A percentile compares a stretch with the other conserved stretches of the same genome.
phyloP scores from a whole-genome alignment of 2,797 vertebrate species.

The Zenarchopterus dispar region DNA sequence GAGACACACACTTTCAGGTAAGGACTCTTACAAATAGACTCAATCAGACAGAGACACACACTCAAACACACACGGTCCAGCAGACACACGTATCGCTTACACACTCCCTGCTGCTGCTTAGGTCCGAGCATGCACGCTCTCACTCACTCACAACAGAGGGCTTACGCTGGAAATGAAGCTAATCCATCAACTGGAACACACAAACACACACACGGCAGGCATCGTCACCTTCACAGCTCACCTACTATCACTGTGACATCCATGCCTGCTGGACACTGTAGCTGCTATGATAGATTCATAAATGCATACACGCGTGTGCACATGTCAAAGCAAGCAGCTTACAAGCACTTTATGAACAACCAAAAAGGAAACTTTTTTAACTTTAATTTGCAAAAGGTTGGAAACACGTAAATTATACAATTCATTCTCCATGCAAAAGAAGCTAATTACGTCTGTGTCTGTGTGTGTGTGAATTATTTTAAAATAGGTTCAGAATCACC shows the following conservation, averaged over 20 bases:
- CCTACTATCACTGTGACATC: constrained; percentile 70
- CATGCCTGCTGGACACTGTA: constrained; percentile 67
- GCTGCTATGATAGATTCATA: constrained; percentile 63
- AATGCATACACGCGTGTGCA: constrained; percentile 21
- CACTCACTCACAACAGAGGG: constrained; percentile 69
- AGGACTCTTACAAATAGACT: constrained; percentile 55
- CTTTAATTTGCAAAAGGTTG: too few species aligned
- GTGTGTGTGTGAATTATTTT: too few species aligned
- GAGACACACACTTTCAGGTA: constrained; percentile 44
- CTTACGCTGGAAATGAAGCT: constrained; percentile 81
- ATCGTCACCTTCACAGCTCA: constrained; percentile 79
- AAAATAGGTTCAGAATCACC: too few species aligned
- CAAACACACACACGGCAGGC: constrained; percentile 47
- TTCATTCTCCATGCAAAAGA: too few species aligned
- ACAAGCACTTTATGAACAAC: not conserved
- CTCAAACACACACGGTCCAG: constrained; percentile 65
- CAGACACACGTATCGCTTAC: constrained; percentile 75
- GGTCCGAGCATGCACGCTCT: constrained; percentile 68
- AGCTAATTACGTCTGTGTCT: too few species aligned
- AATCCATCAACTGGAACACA: constrained; percentile 81
- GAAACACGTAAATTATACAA: too few species aligned
- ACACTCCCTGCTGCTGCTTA: constrained; percentile 58
- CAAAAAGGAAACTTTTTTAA: not conserved
- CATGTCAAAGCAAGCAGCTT: constrained; percentile 21
- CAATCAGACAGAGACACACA: constrained; percentile 53